These are phyloP conservation scores for Clistopyga incitator DNA, from an alignment of 2,888 invertebrate species.

Conservation along the genomic window DNA sequence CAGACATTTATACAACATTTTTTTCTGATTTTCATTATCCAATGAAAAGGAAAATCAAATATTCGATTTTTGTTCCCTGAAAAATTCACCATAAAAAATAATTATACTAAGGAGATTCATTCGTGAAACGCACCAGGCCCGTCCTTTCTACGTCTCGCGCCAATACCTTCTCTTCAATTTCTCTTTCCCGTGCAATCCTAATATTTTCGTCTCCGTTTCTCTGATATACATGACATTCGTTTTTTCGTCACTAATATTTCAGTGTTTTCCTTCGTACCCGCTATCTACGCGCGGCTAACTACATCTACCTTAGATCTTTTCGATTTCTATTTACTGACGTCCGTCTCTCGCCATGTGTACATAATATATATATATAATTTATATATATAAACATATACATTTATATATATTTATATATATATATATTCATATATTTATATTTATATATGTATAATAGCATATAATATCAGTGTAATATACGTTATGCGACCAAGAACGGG, in stretches of 20 bases:
- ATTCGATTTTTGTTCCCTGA: not conserved
- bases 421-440: constrained; percentile 11
- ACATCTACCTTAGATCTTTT: constrained; percentile 2
- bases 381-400: constrained; percentile 11
- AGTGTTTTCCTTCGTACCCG: not conserved
- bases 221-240: constrained; percentile 30
- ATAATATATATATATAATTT: constrained; percentile 28
- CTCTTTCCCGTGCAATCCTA: not conserved
- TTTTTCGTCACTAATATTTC: not conserved
- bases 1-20: not conserved
- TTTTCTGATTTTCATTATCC: not conserved
- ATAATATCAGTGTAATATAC: constrained; percentile 31
- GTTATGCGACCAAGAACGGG: constrained; percentile 20
- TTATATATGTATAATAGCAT: constrained; percentile 20
- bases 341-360: constrained; percentile 32
- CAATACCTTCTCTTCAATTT: not conserved
- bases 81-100: not conserved
- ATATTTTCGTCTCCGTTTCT: not conserved
- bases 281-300: not conserved
- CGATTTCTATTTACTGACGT: constrained; percentile 6
- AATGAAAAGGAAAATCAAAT: not conserved
- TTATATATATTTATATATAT: constrained; percentile 8
- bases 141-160: not conserved
- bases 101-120: not conserved
- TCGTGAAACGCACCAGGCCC: constrained; percentile 25